Evolutionary conservation across 2,797 vertebrate species (phyloP), one percentile per base, ranked within the genome.

Genomic region (Petrocephalus schoutedeni): DNA sequence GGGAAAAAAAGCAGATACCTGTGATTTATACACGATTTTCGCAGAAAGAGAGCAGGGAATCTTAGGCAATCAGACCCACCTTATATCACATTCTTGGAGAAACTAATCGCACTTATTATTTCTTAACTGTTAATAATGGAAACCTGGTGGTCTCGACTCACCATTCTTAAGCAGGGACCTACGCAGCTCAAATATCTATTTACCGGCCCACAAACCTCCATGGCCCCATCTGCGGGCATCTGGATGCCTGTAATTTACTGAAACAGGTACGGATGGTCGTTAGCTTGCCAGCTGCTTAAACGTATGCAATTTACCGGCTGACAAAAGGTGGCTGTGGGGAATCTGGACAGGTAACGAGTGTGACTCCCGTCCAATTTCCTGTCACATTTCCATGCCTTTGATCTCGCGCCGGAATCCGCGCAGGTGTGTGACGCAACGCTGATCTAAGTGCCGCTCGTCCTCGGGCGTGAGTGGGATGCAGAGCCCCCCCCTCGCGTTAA

Each of bases 401-500:
- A 80, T 41, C 36, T 61, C n/a, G 12, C 10, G 57, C 10, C 61
- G 49, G 92, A 93, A 94, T 95, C 94, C 94, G 93, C 94, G 92
- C 94, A 95, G 94, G 95, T 94, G 94, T 95, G 94, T 94, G 94
- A 94, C 93, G 94, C 95, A 89, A 92, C 93, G 92, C 94, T 95
- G 93, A 94, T 95, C 95, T 95, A 95, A 96, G 95, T 95, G 95
- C 95, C 95, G 94, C 95, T 95, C 95, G 95, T 95, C 95, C 94
- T 94, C 85, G 93, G 95, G 93, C 94, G 95, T 94, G 57, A 57
- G 19, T 4, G 74, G 28, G 6, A 49, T 41, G 57, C 10, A 1
- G 28, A 53, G 28, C 9, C 6, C 16, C 4, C 4, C 59, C 28
- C 10, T 7, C 77, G 16, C 54, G 14, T 87, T 16, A 36, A 57